Percentiles rank a stretch among this genome's conserved stretches.
phyloP scores from a whole-genome alignment of 2,113 vertebrate genomes.

The human (Homo sapiens) region DNA sequence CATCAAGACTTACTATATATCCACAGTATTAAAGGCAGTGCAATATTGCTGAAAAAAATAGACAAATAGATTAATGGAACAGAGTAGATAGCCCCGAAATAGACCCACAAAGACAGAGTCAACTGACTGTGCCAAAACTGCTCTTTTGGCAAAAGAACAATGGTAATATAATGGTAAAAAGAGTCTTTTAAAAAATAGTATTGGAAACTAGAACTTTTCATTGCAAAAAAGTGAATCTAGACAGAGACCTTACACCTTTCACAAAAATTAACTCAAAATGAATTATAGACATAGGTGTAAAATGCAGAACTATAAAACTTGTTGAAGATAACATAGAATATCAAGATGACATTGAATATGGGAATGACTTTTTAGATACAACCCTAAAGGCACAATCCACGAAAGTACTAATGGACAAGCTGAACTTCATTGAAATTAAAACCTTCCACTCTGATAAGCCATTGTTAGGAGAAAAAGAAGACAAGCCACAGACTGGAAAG shows the following conservation, averaged over 20 bases:
- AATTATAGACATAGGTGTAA: background rate
- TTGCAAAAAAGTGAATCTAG: background rate
- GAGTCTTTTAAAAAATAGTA: background rate
- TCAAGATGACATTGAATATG: background rate
- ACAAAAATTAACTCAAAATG: background rate
- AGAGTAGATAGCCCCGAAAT: background rate
- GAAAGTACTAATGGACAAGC: background rate
- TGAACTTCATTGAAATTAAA: background rate
- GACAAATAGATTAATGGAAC: background rate
- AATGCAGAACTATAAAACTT: background rate
- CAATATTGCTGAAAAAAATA: background rate
- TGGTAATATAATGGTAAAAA: background rate
- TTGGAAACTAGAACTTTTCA: background rate
- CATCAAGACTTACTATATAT: background rate
- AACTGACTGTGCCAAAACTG: background rate
- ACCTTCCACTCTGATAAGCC: background rate
- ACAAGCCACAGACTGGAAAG: background rate
- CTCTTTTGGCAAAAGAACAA: background rate
- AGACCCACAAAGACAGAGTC: background rate
- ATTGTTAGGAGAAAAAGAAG: background rate
- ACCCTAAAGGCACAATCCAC: background rate
- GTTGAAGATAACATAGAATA: background rate
- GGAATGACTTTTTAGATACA: background rate
- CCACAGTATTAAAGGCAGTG: background rate
- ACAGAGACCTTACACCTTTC: background rate